Percentiles rank a stretch among this genome's conserved stretches.
These are phyloP conservation scores for Hirundichthys speculiger DNA, from an alignment of 2,113 vertebrate species.

Conservation along the genomic window DNA sequence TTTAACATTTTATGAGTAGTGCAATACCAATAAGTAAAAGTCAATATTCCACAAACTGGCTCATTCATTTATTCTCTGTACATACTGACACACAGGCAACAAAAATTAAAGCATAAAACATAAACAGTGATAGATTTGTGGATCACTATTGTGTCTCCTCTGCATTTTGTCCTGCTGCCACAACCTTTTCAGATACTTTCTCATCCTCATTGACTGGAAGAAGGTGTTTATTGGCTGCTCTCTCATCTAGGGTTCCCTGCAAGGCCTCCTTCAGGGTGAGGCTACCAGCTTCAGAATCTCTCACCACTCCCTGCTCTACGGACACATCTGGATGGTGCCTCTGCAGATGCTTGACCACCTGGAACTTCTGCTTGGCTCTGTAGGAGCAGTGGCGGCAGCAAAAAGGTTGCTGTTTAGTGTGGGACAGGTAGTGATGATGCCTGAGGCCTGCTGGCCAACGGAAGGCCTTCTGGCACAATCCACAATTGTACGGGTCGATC, in stretches of 20 bases:
- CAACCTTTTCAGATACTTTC: slow-evolving; percentile 1
- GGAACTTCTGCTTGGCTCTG: slow-evolving; percentile 95
- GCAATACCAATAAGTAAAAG: background rate
- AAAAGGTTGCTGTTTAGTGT: slow-evolving; percentile 93
- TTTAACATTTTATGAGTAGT: background rate
- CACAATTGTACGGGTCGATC: slow-evolving; percentile 89
- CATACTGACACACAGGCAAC: background rate
- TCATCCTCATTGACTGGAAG: background rate
- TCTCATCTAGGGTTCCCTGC: slow-evolving; percentile 61
- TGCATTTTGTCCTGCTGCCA: background rate
- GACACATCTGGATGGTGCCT: slow-evolving; percentile 84
- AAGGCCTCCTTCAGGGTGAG: slow-evolving; percentile 85
- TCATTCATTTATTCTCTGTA: background rate
- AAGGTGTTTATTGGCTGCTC: background rate
- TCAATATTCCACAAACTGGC: background rate
- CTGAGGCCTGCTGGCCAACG: slow-evolving; percentile 94
- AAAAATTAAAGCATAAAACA: background rate
- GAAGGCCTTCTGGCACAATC: slow-evolving; percentile 88
- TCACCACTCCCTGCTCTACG: slow-evolving; percentile 85
- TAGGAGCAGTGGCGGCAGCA: slow-evolving; percentile 92
- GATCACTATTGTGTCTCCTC: background rate
- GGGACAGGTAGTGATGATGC: slow-evolving; percentile 95
- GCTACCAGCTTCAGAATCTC: slow-evolving; percentile 78
- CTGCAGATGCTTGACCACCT: slow-evolving; percentile 82
- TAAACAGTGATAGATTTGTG: background rate